A percentile compares a stretch with the other conserved stretches of the same genome.
These are phyloP conservation scores for Drosophila equinoxialis DNA, from an alignment of 1,140 invertebrate genomes.

Conservation along the genomic window DNA sequence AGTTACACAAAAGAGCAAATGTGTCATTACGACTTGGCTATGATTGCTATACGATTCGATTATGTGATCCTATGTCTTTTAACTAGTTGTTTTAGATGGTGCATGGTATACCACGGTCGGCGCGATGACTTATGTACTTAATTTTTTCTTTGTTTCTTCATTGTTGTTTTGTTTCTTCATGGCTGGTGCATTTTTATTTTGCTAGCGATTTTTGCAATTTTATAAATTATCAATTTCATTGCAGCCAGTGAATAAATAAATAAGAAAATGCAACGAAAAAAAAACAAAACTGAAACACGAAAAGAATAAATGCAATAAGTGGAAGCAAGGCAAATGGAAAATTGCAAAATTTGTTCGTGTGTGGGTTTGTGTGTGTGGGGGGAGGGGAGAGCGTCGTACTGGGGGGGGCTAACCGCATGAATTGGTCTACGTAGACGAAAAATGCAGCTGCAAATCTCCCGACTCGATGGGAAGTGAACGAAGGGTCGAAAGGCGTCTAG, in stretches of 20 bases:
- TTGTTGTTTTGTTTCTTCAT: too few relatives aligned
- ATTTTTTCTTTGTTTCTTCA: neutral
- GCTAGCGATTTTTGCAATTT: conserved; percentile 64
- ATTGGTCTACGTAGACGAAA: conserved; percentile 43
- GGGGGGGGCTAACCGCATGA: conserved; percentile 54
- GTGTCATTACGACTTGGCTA: too few relatives aligned
- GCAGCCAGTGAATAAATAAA: conserved; percentile 51
- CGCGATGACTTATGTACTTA: neutral
- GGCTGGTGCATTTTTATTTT: conserved; percentile 22
- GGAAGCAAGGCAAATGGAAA: conserved; percentile 54
- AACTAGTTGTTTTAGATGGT: too few relatives aligned
- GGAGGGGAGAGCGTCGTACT: too few relatives aligned
- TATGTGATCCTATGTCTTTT: too few relatives aligned
- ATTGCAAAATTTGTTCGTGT: conserved; percentile 59
- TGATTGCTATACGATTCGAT: too few relatives aligned
- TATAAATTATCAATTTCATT: conserved; percentile 78
- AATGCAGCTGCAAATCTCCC: conserved; percentile 49
- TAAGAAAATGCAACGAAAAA: conserved; percentile 34
- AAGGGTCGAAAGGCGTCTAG: neutral
- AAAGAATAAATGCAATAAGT: conserved; percentile 31
- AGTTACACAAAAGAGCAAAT: too few relatives aligned
- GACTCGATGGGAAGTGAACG: conserved; percentile 29
- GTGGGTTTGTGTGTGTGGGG: too few relatives aligned
- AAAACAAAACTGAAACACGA: conserved; percentile 24
- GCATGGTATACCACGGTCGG: too few relatives aligned